phyloP scores from a whole-genome alignment of 2,888 invertebrate genomes.

The Argyresthia albistria region DNA sequence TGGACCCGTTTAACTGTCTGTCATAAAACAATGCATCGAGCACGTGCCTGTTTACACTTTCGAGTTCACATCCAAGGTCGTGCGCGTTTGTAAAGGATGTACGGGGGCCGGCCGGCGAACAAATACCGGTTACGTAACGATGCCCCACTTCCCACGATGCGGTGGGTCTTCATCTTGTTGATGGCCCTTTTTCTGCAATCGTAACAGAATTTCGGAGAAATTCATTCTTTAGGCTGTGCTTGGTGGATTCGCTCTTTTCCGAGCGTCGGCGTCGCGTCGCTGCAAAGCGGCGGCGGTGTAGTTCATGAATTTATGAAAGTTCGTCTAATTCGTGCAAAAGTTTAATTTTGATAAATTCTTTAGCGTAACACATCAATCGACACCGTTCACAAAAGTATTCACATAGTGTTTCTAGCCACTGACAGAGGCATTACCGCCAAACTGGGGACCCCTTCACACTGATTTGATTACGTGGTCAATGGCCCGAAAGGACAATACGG shows the following conservation, averaged over 20 bases:
- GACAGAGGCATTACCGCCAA: neutral
- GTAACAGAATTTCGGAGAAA: no score
- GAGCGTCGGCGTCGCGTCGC: neutral
- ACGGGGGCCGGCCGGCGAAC: slow-evolving; percentile 60
- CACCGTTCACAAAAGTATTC: no score
- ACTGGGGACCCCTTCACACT: neutral
- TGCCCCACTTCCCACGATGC: slow-evolving; percentile 65
- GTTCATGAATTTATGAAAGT: neutral
- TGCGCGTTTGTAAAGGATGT: slow-evolving; percentile 71
- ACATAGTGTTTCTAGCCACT: no score
- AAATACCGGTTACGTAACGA: slow-evolving; percentile 67
- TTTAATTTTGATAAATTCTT: neutral
- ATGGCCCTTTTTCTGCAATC: neutral
- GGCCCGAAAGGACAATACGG: slow-evolving; percentile 54
- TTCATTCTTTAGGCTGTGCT: neutral
- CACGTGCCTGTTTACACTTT: slow-evolving; percentile 69
- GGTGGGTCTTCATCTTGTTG: slow-evolving; percentile 14
- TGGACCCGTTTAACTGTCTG: slow-evolving; percentile 12
- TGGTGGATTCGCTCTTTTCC: neutral
- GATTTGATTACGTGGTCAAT: slow-evolving; percentile 24
- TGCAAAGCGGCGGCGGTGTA: neutral
- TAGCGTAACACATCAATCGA: no score
- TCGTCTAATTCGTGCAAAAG: neutral
- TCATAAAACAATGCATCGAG: slow-evolving; percentile 69
- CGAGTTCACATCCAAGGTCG: slow-evolving; percentile 70